Evolutionary conservation across 2,888 invertebrate genomes (phyloP), one percentile per base, ranked within the genome.

Genomic region (Baronia brevicornis): DNA sequence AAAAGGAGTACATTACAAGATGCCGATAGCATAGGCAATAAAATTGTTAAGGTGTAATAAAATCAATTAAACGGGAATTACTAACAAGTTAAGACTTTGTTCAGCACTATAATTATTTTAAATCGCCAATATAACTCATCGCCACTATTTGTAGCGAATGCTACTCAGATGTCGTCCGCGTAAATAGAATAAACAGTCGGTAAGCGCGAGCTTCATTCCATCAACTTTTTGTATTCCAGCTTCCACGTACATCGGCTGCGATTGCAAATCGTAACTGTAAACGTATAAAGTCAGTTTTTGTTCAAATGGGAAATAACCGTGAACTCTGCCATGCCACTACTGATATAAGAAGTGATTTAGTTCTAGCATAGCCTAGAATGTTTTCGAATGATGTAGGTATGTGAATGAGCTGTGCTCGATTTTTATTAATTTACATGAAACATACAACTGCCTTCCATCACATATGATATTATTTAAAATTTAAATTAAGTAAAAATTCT

Each of bases 191-290:
- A 59, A 60, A 59, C 44, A 53, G 48, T 49, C 51, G 43, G 41
- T 45, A 56, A 60, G 62, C 59, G 59, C 64, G 55, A 65, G 58
- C 60, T 45, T 61, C 62, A 64, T 65, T 64, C 62, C 62, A 46
- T 41, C 53, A 42, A 48, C 53, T 60, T 62, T 63, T 65, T 62
- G 52, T 46, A 44, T 42, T 33, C 19, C 30, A 15, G 25, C 39
- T 38, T 33, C 34, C 23, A 15, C 17, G 13, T 3, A 10, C 27
- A 18, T 33, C 36, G 23, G 23, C 22, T 25, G 33, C 26, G 29
- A 44, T 45, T 31, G 26, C 38, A 28, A 38, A 27, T 34, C 43
- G 33, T 51, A 46, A 30, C 1, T 0, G 3, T 11, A n/a, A 17
- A 8, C 1, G 3, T 2, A 23, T 44, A 46, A 38, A 39, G 44